A percentile compares a stretch with the other conserved stretches of the same genome.
Conservation (phyloP, 37 sponge, comb jelly and placozoan species). For the Mnemiopsis leidyi region DNA sequence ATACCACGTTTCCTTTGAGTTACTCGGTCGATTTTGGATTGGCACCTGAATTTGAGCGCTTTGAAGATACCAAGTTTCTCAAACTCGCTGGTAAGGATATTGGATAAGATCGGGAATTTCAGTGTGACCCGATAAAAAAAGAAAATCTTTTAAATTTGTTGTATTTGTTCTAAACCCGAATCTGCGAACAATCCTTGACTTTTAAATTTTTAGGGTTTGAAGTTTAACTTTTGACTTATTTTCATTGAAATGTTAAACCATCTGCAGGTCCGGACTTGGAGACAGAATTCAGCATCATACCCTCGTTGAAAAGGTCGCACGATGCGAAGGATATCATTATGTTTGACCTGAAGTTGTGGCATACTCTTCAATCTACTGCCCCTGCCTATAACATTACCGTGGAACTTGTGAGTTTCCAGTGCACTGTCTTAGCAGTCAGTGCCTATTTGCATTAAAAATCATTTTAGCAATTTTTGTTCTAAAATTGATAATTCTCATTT, state of each 20-base stretch:
- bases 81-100: conserved; percentile 6
- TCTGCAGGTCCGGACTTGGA: conserved; percentile 1
- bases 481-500: too few relatives aligned
- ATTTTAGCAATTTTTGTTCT: too few relatives aligned
- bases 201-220: too few relatives aligned
- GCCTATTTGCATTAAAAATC: too few relatives aligned
- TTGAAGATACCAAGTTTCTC: conserved; percentile 14
- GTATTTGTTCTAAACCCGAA: too few relatives aligned
- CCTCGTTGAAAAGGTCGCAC: conserved; percentile 18
- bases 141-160: too few relatives aligned
- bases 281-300: conserved; percentile 32
- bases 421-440: too few relatives aligned
- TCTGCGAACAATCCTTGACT: too few relatives aligned
- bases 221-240: too few relatives aligned
- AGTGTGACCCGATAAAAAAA: too few relatives aligned
- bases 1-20: neutral
- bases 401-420: conserved; percentile 14
- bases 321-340: conserved; percentile 29
- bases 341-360: conserved; percentile 57
- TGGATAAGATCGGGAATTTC: too few relatives aligned
- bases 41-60: neutral
- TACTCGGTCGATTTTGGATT: conserved; percentile 5
- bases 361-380: neutral
- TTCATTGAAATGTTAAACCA: neutral
- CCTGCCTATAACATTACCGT: conserved; percentile 39